A percentile compares a stretch with the other conserved stretches of the same genome.
phyloP scores from a whole-genome alignment of 1,140 invertebrate genomes.

The Paramacrobiotus metropolitanus region DNA sequence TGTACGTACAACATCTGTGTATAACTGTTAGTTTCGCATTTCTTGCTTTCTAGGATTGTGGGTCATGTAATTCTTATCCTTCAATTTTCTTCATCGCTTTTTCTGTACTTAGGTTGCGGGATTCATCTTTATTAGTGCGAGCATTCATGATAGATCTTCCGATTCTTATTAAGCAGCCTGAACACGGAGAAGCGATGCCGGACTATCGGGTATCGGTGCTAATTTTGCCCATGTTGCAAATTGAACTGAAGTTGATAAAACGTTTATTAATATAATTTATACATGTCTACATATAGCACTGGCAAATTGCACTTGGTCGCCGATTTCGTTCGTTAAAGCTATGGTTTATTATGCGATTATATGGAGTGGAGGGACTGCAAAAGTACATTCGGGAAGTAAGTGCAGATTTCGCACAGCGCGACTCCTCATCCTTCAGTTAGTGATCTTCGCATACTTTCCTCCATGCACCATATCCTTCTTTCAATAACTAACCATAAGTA shows the following conservation, averaged over 20 bases:
- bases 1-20: too few species aligned
- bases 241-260: not conserved
- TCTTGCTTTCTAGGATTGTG: too few species aligned
- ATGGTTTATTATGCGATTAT: slow-evolving; percentile 27
- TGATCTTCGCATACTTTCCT: too few species aligned
- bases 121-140: not conserved
- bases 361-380: slow-evolving; percentile 23
- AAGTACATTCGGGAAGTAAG: slow-evolving; percentile 22
- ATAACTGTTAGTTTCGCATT: too few species aligned
- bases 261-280: slow-evolving; percentile 8
- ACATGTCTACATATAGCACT: too few species aligned
- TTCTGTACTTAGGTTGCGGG: not conserved
- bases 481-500: too few species aligned
- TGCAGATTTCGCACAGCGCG: too few species aligned
- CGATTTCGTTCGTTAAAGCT: slow-evolving; percentile 28
- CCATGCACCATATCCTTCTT: too few species aligned
- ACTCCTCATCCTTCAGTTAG: too few species aligned
- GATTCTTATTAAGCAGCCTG: not conserved
- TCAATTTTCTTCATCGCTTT: too few species aligned
- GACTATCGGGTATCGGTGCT: not conserved
- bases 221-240: not conserved
- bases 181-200: not conserved
- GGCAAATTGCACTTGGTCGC: slow-evolving; percentile 27
- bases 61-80: too few species aligned
- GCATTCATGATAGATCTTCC: not conserved